A percentile compares a stretch with the other conserved stretches of the same genome.
Evolutionary conservation across 2,113 vertebrate genomes (phyloP).

Genomic region (Canis aureus): DNA sequence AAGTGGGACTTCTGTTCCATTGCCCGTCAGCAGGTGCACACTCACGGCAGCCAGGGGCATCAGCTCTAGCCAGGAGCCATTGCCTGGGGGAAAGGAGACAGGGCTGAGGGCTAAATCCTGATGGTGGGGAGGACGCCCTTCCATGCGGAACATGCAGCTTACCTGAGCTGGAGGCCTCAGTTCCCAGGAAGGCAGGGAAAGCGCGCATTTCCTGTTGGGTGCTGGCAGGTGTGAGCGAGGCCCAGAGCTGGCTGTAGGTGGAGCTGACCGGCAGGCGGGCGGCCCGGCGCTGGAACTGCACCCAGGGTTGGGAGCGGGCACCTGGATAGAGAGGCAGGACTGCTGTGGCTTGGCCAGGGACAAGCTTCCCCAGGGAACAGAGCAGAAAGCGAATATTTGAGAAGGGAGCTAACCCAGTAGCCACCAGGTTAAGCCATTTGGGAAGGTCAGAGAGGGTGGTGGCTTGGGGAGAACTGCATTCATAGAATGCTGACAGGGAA

Average conservation of each 20-base stretch:
- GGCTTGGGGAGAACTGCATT: not conserved
- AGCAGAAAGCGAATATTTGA: not conserved
- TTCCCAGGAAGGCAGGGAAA: constrained; percentile 96
- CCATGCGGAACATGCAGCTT: not conserved
- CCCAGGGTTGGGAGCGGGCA: constrained; percentile 94
- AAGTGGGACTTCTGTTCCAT: constrained; percentile 90
- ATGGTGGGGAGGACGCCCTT: not conserved
- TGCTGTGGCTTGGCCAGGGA: constrained; percentile 11
- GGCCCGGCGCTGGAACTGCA: constrained; percentile 94
- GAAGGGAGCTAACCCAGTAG: not conserved
- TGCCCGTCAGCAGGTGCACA: constrained; percentile 92
- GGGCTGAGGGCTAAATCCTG: not conserved
- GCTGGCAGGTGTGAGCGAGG: constrained; percentile 93
- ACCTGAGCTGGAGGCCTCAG: constrained; percentile 94
- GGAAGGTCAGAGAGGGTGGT: not conserved
- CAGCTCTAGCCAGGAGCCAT: constrained; percentile 92
- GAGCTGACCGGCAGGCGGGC: constrained; percentile 91
- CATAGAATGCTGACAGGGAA: not conserved
- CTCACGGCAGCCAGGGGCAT: constrained; percentile 92
- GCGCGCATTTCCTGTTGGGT: constrained; percentile 92
- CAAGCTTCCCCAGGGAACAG: not conserved
- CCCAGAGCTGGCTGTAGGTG: constrained; percentile 94
- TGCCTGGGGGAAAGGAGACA: constrained; percentile 77
- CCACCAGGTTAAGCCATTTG: not conserved
- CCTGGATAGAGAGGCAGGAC: constrained; percentile 85